These are phyloP conservation scores for Leptobrachium leishanense DNA, from an alignment of 2,113 vertebrate genomes.

Conservation along the genomic window DNA sequence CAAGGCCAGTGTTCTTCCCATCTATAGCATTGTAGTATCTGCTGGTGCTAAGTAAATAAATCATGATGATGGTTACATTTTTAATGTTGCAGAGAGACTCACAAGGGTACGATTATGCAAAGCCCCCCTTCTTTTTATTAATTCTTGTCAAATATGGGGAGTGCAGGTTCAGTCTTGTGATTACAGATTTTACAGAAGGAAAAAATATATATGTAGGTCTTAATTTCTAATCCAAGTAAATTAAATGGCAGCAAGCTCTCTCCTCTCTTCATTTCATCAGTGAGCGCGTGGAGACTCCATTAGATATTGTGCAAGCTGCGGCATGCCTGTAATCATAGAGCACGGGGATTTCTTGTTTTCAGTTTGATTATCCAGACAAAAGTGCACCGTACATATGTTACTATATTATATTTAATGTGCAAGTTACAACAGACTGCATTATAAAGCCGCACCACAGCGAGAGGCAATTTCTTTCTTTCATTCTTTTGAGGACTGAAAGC, in stretches of 20 bases:
- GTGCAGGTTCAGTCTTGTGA: slow-evolving; percentile 22
- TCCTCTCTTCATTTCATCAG: slow-evolving; percentile 15
- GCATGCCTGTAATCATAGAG: slow-evolving; percentile 37
- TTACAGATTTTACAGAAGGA: background rate
- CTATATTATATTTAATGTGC: slow-evolving; percentile 32
- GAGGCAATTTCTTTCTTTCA: slow-evolving; percentile 30
- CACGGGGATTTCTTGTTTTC: slow-evolving; percentile 23
- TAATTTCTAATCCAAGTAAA: slow-evolving; percentile 30
- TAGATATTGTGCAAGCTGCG: slow-evolving; percentile 20
- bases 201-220: slow-evolving; percentile 3
- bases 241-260: slow-evolving; percentile 4
- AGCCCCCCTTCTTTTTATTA: too few relatives aligned
- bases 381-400: slow-evolving; percentile 3
- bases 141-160: too few relatives aligned
- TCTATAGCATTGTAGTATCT: too few relatives aligned
- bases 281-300: slow-evolving; percentile 11
- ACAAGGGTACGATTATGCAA: too few relatives aligned
- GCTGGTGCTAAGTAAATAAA: too few relatives aligned
- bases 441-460: slow-evolving; percentile 4
- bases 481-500: background rate
- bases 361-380: slow-evolving; percentile 27
- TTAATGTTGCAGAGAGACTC: too few relatives aligned
- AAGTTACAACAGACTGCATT: slow-evolving; percentile 33
- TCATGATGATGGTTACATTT: too few relatives aligned
- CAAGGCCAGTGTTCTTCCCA: too few relatives aligned